phyloP scores from a whole-genome alignment of 2,113 vertebrate species.

The Apteryx mantelli region DNA sequence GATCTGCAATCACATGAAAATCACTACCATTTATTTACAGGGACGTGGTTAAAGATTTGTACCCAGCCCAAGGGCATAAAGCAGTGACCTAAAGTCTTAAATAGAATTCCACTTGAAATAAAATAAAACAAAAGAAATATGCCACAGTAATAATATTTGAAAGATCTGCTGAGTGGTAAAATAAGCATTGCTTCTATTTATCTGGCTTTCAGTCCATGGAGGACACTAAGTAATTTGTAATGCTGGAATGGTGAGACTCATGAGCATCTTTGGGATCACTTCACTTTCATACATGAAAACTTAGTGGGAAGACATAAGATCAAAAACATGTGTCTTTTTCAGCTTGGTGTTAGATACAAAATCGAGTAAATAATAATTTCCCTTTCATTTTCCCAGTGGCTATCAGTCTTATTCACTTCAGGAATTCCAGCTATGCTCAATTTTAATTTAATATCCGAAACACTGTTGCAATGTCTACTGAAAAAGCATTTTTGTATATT shows the following conservation, averaged over 20 bases:
- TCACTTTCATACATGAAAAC: background rate
- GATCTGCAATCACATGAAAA: slow-evolving; percentile 15
- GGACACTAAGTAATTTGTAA: slow-evolving; percentile 26
- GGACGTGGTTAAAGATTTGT: slow-evolving; percentile 39
- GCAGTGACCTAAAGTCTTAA: slow-evolving; percentile 36
- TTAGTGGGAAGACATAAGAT: background rate
- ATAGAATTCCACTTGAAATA: slow-evolving; percentile 38
- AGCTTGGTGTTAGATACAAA: background rate
- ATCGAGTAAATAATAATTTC: background rate
- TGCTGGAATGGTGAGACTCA: background rate
- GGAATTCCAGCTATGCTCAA: slow-evolving; percentile 4
- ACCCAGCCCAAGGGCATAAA: background rate
- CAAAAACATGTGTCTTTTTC: background rate
- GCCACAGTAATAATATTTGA: slow-evolving; percentile 51
- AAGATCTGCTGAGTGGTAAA: slow-evolving; percentile 44
- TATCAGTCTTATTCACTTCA: background rate
- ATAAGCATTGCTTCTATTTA: slow-evolving; percentile 45
- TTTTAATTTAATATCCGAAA: slow-evolving; percentile 4
- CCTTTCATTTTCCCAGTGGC: background rate
- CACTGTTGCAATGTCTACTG: background rate
- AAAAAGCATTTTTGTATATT: background rate
- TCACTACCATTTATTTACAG: slow-evolving; percentile 35
- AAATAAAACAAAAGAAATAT: slow-evolving; percentile 53
- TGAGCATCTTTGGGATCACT: background rate
- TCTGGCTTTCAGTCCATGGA: slow-evolving; percentile 3